Evolutionary conservation across 2,888 invertebrate species (phyloP), one percentile per base, ranked within the genome.

Genomic region (Lithophane socia): DNA sequence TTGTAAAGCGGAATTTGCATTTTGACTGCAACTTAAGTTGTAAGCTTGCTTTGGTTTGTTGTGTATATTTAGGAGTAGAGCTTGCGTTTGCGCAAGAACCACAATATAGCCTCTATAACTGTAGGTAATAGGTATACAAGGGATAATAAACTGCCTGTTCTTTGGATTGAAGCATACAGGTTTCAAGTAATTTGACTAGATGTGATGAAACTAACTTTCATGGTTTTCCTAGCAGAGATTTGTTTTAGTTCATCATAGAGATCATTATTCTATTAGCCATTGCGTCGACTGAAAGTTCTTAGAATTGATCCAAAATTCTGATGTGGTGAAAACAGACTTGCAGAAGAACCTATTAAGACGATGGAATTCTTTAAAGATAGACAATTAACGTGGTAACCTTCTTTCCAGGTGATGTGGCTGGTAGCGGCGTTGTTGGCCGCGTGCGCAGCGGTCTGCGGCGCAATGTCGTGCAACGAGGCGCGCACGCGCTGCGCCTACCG

Each of bases 401-500:
- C 0, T 64, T 72, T 65, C 29, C 92, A 95, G 95, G 95, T 94
- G 91, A 95, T 96, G 95, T 95, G 95, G 96, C 88, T 93, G 92
- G 83, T 93, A 86, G 93, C 92, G 87, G 93, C 92, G 76, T 82
- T 94, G 87, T 82, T 94, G 81, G 91, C 92, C 84, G 92, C 92
- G 86, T 90, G 89, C 80, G 92, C 92, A 73, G 92, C 92, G 86
- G 90, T 85, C 63, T 82, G 89, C 77, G 95, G 94, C 91, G 91
- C 93, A 66, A 92, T 93, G 88, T 91, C 94, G 73, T 98, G 98
- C 94, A 97, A 97, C 87, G 97, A 97, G 88, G 98, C 98, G 49
- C 97, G 98, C 80, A 94, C 98, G 86, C 97, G 97, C 90, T 98
- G 98, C 95, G 97, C 98, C 18, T 98, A 97, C 92, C 97, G 98